Percentiles rank a stretch among this genome's conserved stretches.
Evolutionary conservation across 2,888 invertebrate genomes (phyloP).

Genomic region (Galerucella calmariensis): DNA sequence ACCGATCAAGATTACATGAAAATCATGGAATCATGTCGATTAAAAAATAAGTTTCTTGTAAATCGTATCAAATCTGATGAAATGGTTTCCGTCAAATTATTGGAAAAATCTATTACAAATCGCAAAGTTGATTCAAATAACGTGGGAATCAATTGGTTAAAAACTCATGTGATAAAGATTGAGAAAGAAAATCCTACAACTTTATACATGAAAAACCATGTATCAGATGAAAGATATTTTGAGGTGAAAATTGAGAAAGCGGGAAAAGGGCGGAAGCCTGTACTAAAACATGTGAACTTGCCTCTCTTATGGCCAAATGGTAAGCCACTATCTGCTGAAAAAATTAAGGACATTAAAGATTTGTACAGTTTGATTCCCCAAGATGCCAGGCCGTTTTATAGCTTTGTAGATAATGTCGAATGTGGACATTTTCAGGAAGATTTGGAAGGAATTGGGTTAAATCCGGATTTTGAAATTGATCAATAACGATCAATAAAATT

Average conservation of each 20-base stretch:
- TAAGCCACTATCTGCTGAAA: slow-evolving; percentile 10
- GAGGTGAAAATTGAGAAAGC: slow-evolving; percentile 29
- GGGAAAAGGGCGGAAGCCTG: slow-evolving; percentile 25
- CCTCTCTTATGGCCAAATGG: slow-evolving; percentile 21
- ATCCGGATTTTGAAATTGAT: slow-evolving; percentile 24
- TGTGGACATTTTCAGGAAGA: slow-evolving; percentile 22
- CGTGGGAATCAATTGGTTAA: slow-evolving; percentile 42
- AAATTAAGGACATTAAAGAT: slow-evolving; percentile 25
- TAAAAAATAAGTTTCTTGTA: slow-evolving; percentile 44
- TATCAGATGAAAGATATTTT: slow-evolving; percentile 21
- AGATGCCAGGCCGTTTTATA: slow-evolving; percentile 26
- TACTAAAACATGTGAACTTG: slow-evolving; percentile 2
- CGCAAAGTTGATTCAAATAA: slow-evolving; percentile 29
- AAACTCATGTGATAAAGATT: slow-evolving; percentile 32
- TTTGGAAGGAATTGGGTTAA: slow-evolving; percentile 22
- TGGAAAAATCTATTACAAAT: slow-evolving; percentile 38
- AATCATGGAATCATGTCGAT: slow-evolving; percentile 46
- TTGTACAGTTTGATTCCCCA: slow-evolving; percentile 19
- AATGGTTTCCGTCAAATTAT: slow-evolving; percentile 34
- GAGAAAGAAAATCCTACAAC: slow-evolving; percentile 32
- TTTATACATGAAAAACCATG: slow-evolving; percentile 28
- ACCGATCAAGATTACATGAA: slow-evolving; percentile 43
- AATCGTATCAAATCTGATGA: slow-evolving; percentile 38
- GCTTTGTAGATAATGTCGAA: slow-evolving; percentile 19
- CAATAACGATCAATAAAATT: slow-evolving; percentile 11